Percentiles rank a stretch among this genome's conserved stretches.
These are phyloP conservation scores for Jordanella pulchra DNA, from an alignment of 2,797 vertebrate genomes.

Conservation along the genomic window DNA sequence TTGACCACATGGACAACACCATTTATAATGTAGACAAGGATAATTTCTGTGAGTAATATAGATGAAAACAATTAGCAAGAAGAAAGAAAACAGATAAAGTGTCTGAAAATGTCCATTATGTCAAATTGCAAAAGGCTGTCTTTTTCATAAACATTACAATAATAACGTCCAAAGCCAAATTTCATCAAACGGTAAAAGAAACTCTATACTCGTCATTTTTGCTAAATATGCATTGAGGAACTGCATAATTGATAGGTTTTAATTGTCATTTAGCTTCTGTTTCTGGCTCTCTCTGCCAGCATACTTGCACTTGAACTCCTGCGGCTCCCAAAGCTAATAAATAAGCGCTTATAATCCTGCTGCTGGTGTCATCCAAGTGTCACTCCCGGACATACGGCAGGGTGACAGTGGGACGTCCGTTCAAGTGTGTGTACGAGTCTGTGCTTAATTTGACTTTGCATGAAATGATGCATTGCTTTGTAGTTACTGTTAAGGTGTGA, in stretches of 20 bases:
- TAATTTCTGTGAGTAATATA: not conserved
- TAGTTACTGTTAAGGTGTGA: slow-evolving; percentile 23
- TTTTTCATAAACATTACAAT: not conserved
- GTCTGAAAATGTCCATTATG: not conserved
- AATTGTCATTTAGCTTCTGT: slow-evolving; percentile 43
- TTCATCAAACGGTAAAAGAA: not conserved
- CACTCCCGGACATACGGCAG: slow-evolving; percentile 75
- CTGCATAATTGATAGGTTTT: slow-evolving; percentile 46
- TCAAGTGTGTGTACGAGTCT: slow-evolving; percentile 37
- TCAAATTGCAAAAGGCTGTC: not conserved
- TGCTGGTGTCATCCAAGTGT: slow-evolving; percentile 80
- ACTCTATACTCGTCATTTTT: not conserved
- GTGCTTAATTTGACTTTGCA: slow-evolving; percentile 56
- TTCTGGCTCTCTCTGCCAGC: slow-evolving; percentile 21
- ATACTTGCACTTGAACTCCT: slow-evolving; percentile 37
- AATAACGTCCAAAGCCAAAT: not conserved
- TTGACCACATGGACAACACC: not conserved
- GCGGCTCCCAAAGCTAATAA: slow-evolving; percentile 65
- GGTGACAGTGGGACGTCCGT: slow-evolving; percentile 63
- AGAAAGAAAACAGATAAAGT: too few relatives aligned
- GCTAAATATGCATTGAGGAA: slow-evolving; percentile 14
- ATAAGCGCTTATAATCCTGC: slow-evolving; percentile 75
- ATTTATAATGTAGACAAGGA: not conserved
- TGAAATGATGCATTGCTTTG: slow-evolving; percentile 45
- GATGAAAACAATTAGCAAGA: too few relatives aligned